Conservation (phyloP, 1,140 invertebrate genomes). For the Plutomurus gul region DNA sequence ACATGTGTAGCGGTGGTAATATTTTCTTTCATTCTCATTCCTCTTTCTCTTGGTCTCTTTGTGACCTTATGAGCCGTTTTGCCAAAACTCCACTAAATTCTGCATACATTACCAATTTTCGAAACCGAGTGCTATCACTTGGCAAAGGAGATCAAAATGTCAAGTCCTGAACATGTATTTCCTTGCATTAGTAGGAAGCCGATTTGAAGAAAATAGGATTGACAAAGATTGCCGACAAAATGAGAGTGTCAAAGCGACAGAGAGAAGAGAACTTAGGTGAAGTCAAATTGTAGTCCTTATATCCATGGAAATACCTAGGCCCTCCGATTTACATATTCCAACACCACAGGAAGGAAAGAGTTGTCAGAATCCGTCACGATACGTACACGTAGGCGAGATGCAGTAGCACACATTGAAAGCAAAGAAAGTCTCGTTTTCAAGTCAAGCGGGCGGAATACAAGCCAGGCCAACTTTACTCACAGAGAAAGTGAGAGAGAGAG, state of each 20-base stretch:
- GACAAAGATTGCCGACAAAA: constrained; percentile 4
- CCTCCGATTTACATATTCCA: no score
- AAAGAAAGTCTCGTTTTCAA: no score
- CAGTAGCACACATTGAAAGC: no score
- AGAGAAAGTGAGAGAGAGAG: no score
- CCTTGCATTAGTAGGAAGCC: not conserved
- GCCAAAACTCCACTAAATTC: not conserved
- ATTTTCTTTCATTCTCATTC: not conserved
- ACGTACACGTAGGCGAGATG: no score
- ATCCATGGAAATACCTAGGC: no score
- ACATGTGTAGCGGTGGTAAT: no score
- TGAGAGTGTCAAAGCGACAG: not conserved
- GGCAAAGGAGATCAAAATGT: constrained; percentile 9
- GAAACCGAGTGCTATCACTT: constrained; percentile 13
- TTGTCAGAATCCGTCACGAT: no score
- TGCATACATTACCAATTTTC: constrained; percentile 18
- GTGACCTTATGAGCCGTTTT: not conserved
- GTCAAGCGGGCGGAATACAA: no score
- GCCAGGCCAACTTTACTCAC: no score
- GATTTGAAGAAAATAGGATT: constrained; percentile 30
- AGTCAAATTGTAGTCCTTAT: not conserved
- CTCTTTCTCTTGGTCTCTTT: not conserved
- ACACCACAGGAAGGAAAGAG: not conserved
- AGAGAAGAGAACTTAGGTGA: not conserved
- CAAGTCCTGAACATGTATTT: constrained; percentile 2